Base-by-base conservation (phyloP, 1,140 invertebrate species). In the Macrosteles quadrilineatus region DNA sequence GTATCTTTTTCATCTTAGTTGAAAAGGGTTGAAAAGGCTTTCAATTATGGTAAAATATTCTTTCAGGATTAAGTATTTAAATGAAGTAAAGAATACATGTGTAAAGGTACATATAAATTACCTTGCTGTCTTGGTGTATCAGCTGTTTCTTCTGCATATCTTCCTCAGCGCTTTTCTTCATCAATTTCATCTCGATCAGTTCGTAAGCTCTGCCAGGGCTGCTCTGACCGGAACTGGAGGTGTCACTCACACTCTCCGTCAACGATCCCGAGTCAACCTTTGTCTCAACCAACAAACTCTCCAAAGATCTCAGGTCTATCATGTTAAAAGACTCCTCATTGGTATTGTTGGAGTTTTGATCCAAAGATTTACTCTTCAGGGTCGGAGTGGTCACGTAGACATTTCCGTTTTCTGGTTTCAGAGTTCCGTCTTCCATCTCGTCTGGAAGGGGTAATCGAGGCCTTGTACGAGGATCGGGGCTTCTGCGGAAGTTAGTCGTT, bases 81-180 rank as follows among this genome's bases (percentile, higher is more conserved):
- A n/a, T n/a, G n/a, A n/a, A n/a, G n/a, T n/a, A n/a, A n/a, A n/a
- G n/a, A n/a, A n/a, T n/a, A n/a, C n/a, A n/a, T n/a, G n/a, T n/a
- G n/a, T n/a, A n/a, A n/a, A n/a, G 32, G 14, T 6, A 36, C 32
- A 36, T 36, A 36, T 36, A 36, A 36, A 4, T 14, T 30, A 59
- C 55, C 55, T 59, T 23, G 23, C 6, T 43, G 40, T 19, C 63
- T 17, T 66, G 63, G 32, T 66, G 45, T 17, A 66, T 19, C 12
- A 36, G 63, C 25, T 66, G 32, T 25, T 66, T 66, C 63, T 66
- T 32, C 63, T 43, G 40, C n/a, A 66, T 17, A 2, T 66, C 27
- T 31, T 21, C 40, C 3, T 43, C 63, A 25, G 21, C 6, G 27
- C 14, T 36, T 36, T 36, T 36, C 32, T 36, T 21, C 21, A 40